Evolutionary conservation across 2,113 vertebrate genomes (phyloP).

Genomic region (Peromyscus maniculatus): DNA sequence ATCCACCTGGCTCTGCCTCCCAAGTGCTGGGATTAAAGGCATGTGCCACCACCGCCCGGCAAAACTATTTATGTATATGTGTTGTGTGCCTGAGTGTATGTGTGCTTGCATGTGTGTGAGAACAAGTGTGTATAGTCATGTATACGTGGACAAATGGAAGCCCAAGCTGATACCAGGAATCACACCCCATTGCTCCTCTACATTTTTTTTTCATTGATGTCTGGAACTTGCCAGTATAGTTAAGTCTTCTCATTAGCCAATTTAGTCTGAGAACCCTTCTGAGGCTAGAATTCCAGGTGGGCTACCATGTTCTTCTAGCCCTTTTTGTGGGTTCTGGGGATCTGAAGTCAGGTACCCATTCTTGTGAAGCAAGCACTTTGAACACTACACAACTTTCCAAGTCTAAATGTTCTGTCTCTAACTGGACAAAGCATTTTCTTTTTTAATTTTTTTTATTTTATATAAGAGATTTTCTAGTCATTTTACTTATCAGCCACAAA

Average conservation of each 20-base stretch:
- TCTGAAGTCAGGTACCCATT: neutral
- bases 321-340: neutral
- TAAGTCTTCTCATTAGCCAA: neutral
- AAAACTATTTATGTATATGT: neutral
- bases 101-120: neutral
- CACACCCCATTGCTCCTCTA: neutral
- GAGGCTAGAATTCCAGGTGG: neutral
- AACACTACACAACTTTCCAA: no score
- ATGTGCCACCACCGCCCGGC: no score
- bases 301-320: no score
- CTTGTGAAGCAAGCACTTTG: neutral
- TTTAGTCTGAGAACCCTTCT: neutral
- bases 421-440: neutral
- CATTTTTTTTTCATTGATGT: neutral
- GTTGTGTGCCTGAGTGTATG: neutral
- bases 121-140: accelerated
- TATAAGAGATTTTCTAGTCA: no score
- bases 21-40: no score
- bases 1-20: no score
- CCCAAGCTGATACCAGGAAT: neutral
- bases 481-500: no score
- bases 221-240: neutral
- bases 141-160: neutral
- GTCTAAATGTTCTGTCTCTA: neutral
- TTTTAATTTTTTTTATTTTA: no score